Base-by-base conservation (phyloP, 2,113 vertebrate genomes). In the Malurus melanocephalus region DNA sequence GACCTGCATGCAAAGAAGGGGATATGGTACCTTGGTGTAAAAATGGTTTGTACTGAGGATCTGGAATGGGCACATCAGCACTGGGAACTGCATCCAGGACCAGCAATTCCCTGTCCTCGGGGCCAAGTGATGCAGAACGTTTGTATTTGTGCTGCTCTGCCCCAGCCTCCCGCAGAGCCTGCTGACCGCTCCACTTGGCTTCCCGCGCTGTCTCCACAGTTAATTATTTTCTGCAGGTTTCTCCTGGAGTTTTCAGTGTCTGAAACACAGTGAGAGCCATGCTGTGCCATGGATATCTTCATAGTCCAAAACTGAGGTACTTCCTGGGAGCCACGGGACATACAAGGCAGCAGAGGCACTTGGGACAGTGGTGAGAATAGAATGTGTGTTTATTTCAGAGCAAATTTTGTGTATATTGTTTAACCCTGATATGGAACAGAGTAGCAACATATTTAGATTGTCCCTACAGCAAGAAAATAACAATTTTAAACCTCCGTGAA, bases 171-270 rank as follows among this genome's bases (percentile, higher is more conserved):
- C 17, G 7, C 3, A 35, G 28, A 77, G 35, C 32, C 22, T 38
- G n/a, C 30, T 61, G 46, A 16, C 53, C 0, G 0, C 35, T 30
- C n/a, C 0, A 0, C 42, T 57, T 27, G 20, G 15, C 49, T 49
- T 49, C 23, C 48, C 0, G 0, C 6, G 28, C 7, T 8, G 60
- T 22, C n/a, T 45, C 23, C 33, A 9, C 16, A 6, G 12, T 5
- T 22, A 4, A 33, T 26, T 60, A 13, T 74, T 62, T 90, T 46
- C 61, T 80, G 27, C 43, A 53, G 28, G 9, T 17, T 80, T 43
- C 33, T 81, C 46, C 55, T 33, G 30, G 38, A 69, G 64, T 83
- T 80, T 57, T 12, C 53, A 65, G 56, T 33, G 11, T 13, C 77
- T 66, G 76, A 69, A 69, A 66, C 2, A 19, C 38, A 48, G 14